Evolutionary conservation across 2,797 vertebrate genomes (phyloP), one percentile per base, ranked within the genome.

Genomic region (Enoplosus armatus): DNA sequence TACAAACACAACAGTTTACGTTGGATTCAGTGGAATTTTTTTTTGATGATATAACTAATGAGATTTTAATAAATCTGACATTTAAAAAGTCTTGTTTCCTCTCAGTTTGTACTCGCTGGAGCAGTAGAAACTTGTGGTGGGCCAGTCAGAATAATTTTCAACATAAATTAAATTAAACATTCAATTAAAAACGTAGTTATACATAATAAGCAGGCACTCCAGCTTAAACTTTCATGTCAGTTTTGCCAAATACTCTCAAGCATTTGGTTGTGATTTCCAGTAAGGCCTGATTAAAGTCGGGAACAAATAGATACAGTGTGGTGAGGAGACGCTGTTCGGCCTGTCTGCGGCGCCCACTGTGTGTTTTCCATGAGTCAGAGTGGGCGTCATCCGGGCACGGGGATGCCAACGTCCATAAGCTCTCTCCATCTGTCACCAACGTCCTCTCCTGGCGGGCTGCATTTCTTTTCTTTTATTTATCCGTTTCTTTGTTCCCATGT

Each of bases 341-440:
- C 71, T 15, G 70, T 51, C 66, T 47, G 75, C 76, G 82, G 75
- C 61, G 6, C 85, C 84, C 82, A 73, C 85, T 83, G 76, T 71
- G 74, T 82, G 79, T 85, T 89, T 85, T 89, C 83, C 84, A 83
- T 85, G 86, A 89, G 83, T 92, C 91, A 88, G 81, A 84, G 87
- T 70, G 76, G 85, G 88, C 59, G 53, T 82, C 72, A 55, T 70
- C 78, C 41, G 39, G 81, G 56, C 62, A 14, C 9, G 3, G 56
- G 48, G 63, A 86, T 83, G 90, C 88, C 87, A 90, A 31, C 45
- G 58, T 83, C 83, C 90, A 85, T 83, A 88, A 84, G 86, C 85
- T 89, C 48, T 5, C 80, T 86, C 92, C 92, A 92, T 92, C 90
- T 90, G 89, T 90, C 90, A 73, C 82, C 80, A 77, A 58, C 56